Percentiles rank a stretch among this genome's conserved stretches.
These are phyloP conservation scores for Lacerta agilis DNA, from an alignment of 2,797 vertebrate species.

Conservation along the genomic window DNA sequence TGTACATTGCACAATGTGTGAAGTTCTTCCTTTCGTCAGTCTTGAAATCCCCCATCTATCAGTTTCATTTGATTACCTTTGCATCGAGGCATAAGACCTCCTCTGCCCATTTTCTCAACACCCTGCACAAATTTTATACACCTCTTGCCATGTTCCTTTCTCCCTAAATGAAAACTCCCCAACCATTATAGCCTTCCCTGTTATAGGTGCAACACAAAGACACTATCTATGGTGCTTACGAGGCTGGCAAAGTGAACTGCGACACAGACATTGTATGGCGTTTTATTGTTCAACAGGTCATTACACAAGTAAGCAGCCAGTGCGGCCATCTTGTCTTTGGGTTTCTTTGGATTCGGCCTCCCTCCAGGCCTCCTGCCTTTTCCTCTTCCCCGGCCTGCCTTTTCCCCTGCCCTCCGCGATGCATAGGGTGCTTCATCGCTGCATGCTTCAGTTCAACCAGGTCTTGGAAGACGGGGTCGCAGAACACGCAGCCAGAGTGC, in stretches of 20 bases:
- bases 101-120: neutral
- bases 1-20: neutral
- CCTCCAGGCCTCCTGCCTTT: slow-evolving; percentile 85
- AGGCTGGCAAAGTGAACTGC: neutral
- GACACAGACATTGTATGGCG: slow-evolving; percentile 55
- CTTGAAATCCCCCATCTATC: neutral
- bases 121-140: neutral
- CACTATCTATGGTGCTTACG: neutral
- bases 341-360: slow-evolving; percentile 87
- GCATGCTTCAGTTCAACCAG: slow-evolving; percentile 96
- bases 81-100: too few relatives aligned
- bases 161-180: neutral
- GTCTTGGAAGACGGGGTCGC: slow-evolving; percentile 92
- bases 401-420: slow-evolving; percentile 80
- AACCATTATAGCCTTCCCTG: neutral
- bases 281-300: slow-evolving; percentile 35
- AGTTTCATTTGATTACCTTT: neutral
- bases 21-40: neutral
- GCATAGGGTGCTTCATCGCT: slow-evolving; percentile 91
- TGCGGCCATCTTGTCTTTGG: slow-evolving; percentile 99
- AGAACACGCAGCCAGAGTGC: slow-evolving; percentile 94
- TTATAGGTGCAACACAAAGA: neutral
- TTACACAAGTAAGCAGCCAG: slow-evolving; percentile 96
- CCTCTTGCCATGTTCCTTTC: neutral
- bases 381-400: slow-evolving; percentile 84